These are phyloP conservation scores for Benitochromis conjunctus DNA, from an alignment of 2,113 vertebrate genomes.

Conservation along the genomic window DNA sequence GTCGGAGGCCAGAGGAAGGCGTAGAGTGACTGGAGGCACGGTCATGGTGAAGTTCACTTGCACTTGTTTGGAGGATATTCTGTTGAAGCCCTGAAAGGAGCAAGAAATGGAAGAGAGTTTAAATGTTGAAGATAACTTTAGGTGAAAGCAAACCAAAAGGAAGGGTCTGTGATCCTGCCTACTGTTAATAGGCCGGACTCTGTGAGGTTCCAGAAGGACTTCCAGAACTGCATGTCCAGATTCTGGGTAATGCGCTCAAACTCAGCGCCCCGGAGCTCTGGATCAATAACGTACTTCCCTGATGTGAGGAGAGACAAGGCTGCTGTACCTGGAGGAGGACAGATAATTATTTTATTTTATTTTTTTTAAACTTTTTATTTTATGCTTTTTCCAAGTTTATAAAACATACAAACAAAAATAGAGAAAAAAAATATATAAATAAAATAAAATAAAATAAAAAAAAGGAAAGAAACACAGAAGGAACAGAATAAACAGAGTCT, in stretches of 20 bases:
- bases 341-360: neutral
- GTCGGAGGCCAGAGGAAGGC: slow-evolving; percentile 79
- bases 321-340: slow-evolving; percentile 70
- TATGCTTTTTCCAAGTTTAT: neutral
- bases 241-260: slow-evolving; percentile 90
- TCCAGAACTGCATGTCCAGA: slow-evolving; percentile 88
- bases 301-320: slow-evolving; percentile 87
- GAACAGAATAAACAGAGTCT: neutral
- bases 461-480: neutral
- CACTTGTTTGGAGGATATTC: slow-evolving; percentile 77
- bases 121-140: neutral
- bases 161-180: slow-evolving; percentile 22
- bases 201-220: slow-evolving; percentile 90
- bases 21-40: slow-evolving; percentile 75
- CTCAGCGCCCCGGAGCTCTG: slow-evolving; percentile 81
- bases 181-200: slow-evolving; percentile 85
- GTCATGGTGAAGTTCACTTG: slow-evolving; percentile 79
- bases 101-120: neutral
- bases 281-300: slow-evolving; percentile 85
- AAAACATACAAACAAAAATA: neutral
- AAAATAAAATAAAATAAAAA: neutral
- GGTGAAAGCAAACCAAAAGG: neutral
- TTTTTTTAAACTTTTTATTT: neutral
- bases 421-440: too few relatives aligned
- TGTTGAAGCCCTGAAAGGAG: slow-evolving; percentile 75